Base-by-base conservation (phyloP, 1,140 invertebrate species). In the Heliconius hermathena region DNA sequence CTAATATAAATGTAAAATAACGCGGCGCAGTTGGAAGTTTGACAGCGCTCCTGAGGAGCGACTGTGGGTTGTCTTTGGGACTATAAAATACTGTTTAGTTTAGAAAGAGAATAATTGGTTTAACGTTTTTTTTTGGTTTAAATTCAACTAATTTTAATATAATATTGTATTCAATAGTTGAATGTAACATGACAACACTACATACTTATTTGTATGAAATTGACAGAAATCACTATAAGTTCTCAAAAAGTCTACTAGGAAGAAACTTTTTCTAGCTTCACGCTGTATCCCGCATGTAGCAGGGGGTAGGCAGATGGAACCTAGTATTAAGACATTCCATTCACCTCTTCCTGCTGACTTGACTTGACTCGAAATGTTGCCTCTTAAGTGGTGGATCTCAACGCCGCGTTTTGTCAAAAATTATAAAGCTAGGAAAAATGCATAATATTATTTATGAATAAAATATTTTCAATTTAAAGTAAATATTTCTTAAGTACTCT, bases 1-100 rank as follows among this genome's bases (percentile, higher is more conserved):
- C 76, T 46, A 78, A 78, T 71, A 74, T 77, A 73, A 74, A 77
- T 77, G 60, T 66, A 66, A 29, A 66, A 29, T 66, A 66, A 66
- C 13, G 26, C 60, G 26, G 22, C 60, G 20, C 5, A 66, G 60
- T 66, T 66, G 26, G 0, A 66, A 66, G 60, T 66, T 66, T 66
- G 60, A 66, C 60, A 29, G 60, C 22, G 9, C 60, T 11, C 29
- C 60, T 66, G 57, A 79, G 57, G 13, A 20, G 36, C 46, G 54
- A n/a, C 72, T 46, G 57, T 26, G 71, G 57, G 57, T 54, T 29
- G 60, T 29, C 22, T 26, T 22, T 9, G 20, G 9, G 22, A 66
- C 3, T 66, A 22, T 22, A 60, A 60, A 60, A 60, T 60, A 60
- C 26, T 60, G n/a, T 22, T 60, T 0, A 11, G 8, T 60, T 60